Evolutionary conservation across 2,888 invertebrate genomes (phyloP).

Genomic region (Drosophila picticornis): DNA sequence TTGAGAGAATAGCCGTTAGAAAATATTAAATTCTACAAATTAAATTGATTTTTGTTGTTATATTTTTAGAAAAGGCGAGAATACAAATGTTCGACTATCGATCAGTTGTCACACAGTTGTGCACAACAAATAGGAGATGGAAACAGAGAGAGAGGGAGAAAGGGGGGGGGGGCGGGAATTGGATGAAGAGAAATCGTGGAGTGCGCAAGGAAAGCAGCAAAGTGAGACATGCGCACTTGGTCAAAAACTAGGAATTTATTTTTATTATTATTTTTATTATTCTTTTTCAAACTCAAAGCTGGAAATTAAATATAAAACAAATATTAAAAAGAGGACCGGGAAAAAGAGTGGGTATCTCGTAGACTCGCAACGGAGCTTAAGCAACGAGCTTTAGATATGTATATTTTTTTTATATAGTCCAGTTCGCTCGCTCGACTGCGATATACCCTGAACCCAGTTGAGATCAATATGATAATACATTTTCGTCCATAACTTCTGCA

Average conservation of each 20-base stretch:
- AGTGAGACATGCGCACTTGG: neutral
- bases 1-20: slow-evolving; percentile 16
- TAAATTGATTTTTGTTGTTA: neutral
- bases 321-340: neutral
- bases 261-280: neutral
- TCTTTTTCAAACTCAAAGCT: neutral
- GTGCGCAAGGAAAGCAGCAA: neutral
- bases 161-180: neutral
- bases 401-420: neutral
- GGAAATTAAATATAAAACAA: neutral
- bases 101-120: neutral
- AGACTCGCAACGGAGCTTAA: neutral
- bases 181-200: neutral
- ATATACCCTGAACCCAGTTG: neutral
- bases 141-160: neutral
- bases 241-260: neutral
- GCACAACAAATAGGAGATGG: neutral
- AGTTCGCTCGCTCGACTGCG: neutral
- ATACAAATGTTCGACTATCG: neutral
- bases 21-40: slow-evolving; percentile 15
- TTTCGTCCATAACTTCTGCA: neutral
- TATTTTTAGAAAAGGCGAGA: neutral
- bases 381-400: neutral
- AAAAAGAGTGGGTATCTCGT: neutral
- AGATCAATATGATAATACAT: neutral